Evolutionary conservation across 2,113 vertebrate genomes (phyloP).

Genomic region (Myrmophylax atrothorax): DNA sequence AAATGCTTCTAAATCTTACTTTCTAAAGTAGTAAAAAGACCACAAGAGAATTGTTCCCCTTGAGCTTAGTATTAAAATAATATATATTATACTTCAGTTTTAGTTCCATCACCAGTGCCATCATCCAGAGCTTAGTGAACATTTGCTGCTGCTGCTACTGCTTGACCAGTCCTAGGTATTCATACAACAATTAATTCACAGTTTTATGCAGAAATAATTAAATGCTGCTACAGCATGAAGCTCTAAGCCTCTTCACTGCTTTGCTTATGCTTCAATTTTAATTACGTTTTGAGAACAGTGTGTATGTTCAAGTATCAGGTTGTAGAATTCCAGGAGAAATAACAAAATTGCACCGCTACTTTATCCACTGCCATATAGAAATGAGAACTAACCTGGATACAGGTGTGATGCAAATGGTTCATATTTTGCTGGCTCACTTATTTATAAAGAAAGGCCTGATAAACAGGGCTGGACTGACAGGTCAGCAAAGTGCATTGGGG

Average conservation of each 20-base stretch:
- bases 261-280: not conserved
- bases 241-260: not conserved
- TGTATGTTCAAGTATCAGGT: not conserved
- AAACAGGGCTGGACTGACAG: not conserved
- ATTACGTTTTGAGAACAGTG: not conserved
- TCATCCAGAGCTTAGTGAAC: not conserved
- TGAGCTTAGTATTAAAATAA: not conserved
- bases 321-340: not conserved
- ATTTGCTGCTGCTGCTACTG: not conserved
- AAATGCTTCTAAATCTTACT: not conserved
- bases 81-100: not conserved
- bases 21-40: not conserved
- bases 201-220: not conserved
- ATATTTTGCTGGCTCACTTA: not conserved
- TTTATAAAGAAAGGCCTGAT: not conserved
- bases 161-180: not conserved
- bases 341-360: not conserved
- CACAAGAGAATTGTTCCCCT: not conserved
- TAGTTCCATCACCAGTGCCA: not conserved
- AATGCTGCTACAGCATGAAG: not conserved
- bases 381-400: not conserved
- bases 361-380: not conserved
- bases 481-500: not conserved
- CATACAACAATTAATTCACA: not conserved
- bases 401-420: not conserved